Conservation (phyloP, 2,797 vertebrate genomes). For the Craterocephalus amniculus region DNA sequence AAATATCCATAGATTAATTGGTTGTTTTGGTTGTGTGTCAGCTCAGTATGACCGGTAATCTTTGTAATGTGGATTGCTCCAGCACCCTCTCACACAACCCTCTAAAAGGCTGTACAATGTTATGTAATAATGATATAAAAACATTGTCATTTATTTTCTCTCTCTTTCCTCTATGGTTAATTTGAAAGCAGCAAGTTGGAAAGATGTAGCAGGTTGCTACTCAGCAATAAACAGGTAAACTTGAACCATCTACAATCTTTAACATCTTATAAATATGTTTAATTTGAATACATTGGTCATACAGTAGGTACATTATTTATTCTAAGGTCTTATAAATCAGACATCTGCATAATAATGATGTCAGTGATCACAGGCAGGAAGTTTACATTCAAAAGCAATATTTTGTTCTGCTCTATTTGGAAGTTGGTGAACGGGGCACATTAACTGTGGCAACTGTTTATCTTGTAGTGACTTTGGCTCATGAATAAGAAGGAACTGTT, state of each 20-base stretch:
- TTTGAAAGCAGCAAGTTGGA: slow-evolving; percentile 17
- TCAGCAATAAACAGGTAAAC: slow-evolving; percentile 1
- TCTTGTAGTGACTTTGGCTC: slow-evolving; percentile 40
- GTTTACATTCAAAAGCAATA: slow-evolving; percentile 64
- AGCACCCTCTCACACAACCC: not conserved
- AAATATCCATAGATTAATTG: not conserved
- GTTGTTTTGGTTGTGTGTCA: slow-evolving; percentile 4
- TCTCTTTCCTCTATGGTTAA: slow-evolving; percentile 1
- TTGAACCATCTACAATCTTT: slow-evolving; percentile 13
- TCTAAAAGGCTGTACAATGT: not conserved
- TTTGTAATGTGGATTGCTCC: not conserved
- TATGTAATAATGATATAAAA: not conserved
- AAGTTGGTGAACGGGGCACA: slow-evolving; percentile 43
- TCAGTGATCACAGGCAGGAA: slow-evolving; percentile 47
- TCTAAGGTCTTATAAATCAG: slow-evolving; percentile 54
- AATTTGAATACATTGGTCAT: slow-evolving; percentile 39
- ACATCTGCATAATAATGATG: slow-evolving; percentile 38
- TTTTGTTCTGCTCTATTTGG: slow-evolving; percentile 58
- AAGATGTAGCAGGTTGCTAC: slow-evolving; percentile 3
- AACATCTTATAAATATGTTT: slow-evolving; percentile 32
- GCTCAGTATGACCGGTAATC: not conserved
- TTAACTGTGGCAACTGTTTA: slow-evolving; percentile 59
- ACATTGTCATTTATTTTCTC: not conserved
- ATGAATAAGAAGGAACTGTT: slow-evolving; percentile 35
- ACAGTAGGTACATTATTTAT: slow-evolving; percentile 56